Evolutionary conservation across 2,797 vertebrate species (phyloP).

Genomic region (Gastrophryne carolinensis): DNA sequence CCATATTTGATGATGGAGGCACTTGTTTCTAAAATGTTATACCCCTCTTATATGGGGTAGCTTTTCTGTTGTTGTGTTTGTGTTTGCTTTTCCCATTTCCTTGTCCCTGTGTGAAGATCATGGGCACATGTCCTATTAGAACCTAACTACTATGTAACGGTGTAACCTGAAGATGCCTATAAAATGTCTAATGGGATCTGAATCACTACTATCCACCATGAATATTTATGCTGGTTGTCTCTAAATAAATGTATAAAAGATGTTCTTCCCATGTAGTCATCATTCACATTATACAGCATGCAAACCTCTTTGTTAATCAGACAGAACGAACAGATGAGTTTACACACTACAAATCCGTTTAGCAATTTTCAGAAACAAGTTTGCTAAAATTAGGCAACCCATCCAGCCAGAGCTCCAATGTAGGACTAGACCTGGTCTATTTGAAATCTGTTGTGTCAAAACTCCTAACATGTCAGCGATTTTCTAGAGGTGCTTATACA

Average conservation of each 20-base stretch:
- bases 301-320: constrained; percentile 73
- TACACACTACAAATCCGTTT: constrained; percentile 69
- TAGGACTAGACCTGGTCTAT: constrained; percentile 78
- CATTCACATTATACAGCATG: constrained; percentile 57
- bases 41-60: no score
- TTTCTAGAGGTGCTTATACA: constrained; percentile 78
- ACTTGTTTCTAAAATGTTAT: no score
- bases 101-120: no score
- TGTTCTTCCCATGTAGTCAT: constrained; percentile 33
- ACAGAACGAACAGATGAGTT: constrained; percentile 70
- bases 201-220: not conserved
- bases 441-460: constrained; percentile 81
- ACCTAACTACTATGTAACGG: no score
- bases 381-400: constrained; percentile 76
- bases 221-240: not conserved
- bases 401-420: constrained; percentile 70
- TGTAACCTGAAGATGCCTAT: no score
- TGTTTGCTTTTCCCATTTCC: no score
- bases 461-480: constrained; percentile 83
- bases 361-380: constrained; percentile 75
- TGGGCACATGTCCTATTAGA: no score
- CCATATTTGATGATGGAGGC: no score
- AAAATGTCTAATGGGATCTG: no score
- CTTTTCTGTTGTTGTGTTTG: no score
- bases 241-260: constrained; percentile 5